Percentiles rank a stretch among this genome's conserved stretches.
Conservation (phyloP, 1,140 invertebrate species). For the Papilio polyxenes region DNA sequence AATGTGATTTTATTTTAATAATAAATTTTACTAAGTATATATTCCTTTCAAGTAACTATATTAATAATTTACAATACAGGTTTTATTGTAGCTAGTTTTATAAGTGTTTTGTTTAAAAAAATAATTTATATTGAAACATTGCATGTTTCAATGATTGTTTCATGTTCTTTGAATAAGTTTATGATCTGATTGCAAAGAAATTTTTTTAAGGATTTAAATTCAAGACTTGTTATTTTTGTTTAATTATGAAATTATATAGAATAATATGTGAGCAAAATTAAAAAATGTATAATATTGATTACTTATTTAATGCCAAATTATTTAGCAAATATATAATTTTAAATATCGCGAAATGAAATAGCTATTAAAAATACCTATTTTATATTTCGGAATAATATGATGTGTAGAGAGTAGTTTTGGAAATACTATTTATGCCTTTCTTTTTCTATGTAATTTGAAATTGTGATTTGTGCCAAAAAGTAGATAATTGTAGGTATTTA, state of each 20-base stretch:
- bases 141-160: neutral
- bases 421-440: neutral
- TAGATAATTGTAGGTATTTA: neutral
- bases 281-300: too few species aligned
- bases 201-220: neutral
- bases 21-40: neutral
- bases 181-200: neutral
- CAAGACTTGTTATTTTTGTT: too few species aligned
- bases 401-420: neutral
- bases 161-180: neutral
- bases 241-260: neutral
- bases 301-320: neutral
- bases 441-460: neutral
- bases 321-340: neutral
- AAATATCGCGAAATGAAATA: neutral
- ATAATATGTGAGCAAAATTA: too few species aligned
- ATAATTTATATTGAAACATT: neutral
- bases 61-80: neutral
- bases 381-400: neutral
- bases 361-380: neutral
- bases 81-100: neutral
- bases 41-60: neutral
- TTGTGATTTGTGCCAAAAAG: slow-evolving; percentile 9
- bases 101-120: slow-evolving; percentile 1
- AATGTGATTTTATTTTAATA: slow-evolving; percentile 1